Conservation (phyloP, 1,140 invertebrate genomes). For the Hestina assimilis region DNA sequence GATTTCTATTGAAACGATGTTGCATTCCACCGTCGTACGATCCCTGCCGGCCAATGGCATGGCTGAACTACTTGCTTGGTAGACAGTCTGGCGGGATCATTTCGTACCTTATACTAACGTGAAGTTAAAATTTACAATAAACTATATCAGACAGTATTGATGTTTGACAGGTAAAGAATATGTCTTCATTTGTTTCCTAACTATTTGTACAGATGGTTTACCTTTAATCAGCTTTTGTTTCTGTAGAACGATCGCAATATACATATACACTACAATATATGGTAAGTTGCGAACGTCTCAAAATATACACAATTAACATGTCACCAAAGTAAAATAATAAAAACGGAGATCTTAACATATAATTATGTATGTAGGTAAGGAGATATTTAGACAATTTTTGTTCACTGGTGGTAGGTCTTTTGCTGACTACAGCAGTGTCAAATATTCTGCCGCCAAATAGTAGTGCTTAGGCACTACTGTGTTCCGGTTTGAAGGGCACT, state of each 20-base stretch:
- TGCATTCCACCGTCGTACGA: slow-evolving; percentile 47
- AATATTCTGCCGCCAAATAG: too few relatives aligned
- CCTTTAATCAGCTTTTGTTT: neutral
- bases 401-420: too few relatives aligned
- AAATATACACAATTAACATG: too few relatives aligned
- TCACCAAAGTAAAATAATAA: too few relatives aligned
- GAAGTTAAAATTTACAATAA: too few relatives aligned
- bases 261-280: neutral
- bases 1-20: slow-evolving; percentile 60
- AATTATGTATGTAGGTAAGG: too few relatives aligned
- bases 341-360: too few relatives aligned
- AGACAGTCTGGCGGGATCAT: slow-evolving; percentile 49
- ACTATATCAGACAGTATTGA: neutral
- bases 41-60: slow-evolving; percentile 39
- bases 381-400: too few relatives aligned
- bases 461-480: too few relatives aligned
- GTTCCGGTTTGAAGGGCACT: too few relatives aligned
- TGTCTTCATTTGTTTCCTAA: neutral
- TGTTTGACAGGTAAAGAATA: neutral
- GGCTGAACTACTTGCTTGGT: slow-evolving; percentile 36
- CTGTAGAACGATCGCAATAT: neutral
- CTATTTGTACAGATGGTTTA: neutral
- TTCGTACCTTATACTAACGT: neutral
- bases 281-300: neutral
- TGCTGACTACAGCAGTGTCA: too few relatives aligned